These are phyloP conservation scores for Brotogeris chrysoptera DNA, from an alignment of 2,797 vertebrate genomes.

Conservation along the genomic window DNA sequence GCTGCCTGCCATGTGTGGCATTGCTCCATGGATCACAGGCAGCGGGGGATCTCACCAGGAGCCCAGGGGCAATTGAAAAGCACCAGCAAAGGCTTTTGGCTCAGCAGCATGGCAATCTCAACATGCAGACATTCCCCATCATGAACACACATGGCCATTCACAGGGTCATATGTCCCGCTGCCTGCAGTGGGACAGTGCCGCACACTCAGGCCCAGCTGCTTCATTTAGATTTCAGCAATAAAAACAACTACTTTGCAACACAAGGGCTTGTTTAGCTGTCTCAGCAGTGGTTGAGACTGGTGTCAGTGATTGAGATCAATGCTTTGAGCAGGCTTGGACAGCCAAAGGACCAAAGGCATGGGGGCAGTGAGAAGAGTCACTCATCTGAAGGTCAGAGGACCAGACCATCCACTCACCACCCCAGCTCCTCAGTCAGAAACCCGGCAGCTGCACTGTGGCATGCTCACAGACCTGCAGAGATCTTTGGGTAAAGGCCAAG, in stretches of 20 bases:
- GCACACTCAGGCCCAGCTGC: accelerated
- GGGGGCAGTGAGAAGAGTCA: accelerated
- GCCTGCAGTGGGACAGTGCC: neutral
- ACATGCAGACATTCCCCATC: neutral
- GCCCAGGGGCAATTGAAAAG: neutral
- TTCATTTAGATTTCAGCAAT: neutral
- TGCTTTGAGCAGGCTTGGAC: neutral
- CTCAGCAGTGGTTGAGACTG: neutral
- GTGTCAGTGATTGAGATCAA: neutral
- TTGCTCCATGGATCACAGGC: neutral
- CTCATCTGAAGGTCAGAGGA: neutral
- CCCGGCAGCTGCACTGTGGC: neutral
- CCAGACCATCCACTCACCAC: neutral
- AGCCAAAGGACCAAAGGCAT: neutral
- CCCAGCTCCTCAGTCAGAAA: neutral
- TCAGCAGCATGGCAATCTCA: neutral
- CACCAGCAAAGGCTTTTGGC: neutral
- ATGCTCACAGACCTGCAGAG: neutral
- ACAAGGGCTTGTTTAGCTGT: neutral
- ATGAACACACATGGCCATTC: accelerated
- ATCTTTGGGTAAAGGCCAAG: neutral
- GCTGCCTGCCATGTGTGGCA: accelerated
- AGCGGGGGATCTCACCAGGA: neutral
- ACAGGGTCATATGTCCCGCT: accelerated
- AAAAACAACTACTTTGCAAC: neutral